Base-by-base conservation (phyloP, 2,888 invertebrate species). In the Brachypterus glaber region DNA sequence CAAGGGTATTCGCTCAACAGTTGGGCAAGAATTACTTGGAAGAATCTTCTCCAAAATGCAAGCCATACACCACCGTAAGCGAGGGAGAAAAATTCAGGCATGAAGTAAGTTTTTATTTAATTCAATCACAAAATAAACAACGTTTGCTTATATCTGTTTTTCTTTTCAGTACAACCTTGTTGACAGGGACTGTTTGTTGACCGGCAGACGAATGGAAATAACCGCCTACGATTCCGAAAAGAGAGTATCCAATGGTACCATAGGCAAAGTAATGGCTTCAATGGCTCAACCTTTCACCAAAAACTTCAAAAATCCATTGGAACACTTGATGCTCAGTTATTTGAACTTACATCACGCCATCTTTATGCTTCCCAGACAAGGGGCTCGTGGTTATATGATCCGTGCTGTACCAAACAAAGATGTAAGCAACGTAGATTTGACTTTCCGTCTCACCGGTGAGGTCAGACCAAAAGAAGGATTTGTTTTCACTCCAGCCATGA, bases 31-130 rank as follows among this genome's bases (percentile, higher is more conserved):
- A 55, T 8, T 15, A 47, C 2, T 46, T 67, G 31, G 50, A 54
- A 33, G 47, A 46, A 30, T 53, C 57, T 17, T 64, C 63, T 43
- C 50, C 60, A 2, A 48, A 53, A 2, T 64, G 66, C 27, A 35
- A 54, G 21, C 40, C 54, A 25, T 46, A 47, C 2, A 53, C 53
- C 4, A 44, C 55, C 2, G 62, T 67, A 12, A 59, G 59, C 1
- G 51, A 50, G 30, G 63, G 62, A n/a, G 37, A 44, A 11, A 30
- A 45, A 2, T 40, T 47, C 40, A 54, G 47, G 34, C 45, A 52
- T 30, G 41, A 54, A 34, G 58, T 59, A 51, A 52, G 52, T 49
- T 31, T 15, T 17, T 14, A 17, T 35, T 37, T 27, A 44, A 1
- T 46, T 48, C 31, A 21, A 5, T 53, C 44, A 26, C 32, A 35